Conservation (phyloP, 1,140 invertebrate genomes). For the Lanistes nyassanus region DNA sequence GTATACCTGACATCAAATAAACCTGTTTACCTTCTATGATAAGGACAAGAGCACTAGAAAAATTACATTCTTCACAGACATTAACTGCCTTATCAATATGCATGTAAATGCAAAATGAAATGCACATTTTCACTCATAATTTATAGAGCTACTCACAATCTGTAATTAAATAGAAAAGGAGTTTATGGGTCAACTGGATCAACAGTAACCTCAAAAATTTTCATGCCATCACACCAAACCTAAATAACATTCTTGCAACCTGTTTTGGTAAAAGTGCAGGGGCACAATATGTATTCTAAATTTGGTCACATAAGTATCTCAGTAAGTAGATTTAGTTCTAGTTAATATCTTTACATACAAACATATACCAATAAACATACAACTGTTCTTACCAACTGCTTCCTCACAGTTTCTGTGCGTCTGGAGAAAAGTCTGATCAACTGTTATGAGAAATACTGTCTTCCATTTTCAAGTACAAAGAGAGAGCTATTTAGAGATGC, state of each 20-base stretch:
- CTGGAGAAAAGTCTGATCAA: conserved; percentile 24
- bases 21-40: too few species aligned
- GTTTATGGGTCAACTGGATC: too few species aligned
- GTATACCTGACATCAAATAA: conserved; percentile 32
- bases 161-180: background rate
- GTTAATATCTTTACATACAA: too few species aligned
- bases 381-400: conserved; percentile 35
- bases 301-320: too few species aligned
- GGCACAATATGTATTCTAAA: too few species aligned
- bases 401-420: conserved; percentile 29
- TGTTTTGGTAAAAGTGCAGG: background rate
- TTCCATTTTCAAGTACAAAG: background rate
- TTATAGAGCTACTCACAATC: background rate
- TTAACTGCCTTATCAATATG: too few species aligned
- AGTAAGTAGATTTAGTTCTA: too few species aligned
- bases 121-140: too few species aligned
- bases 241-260: too few species aligned
- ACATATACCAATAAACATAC: too few species aligned
- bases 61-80: too few species aligned
- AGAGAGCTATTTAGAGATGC: background rate
- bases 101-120: background rate
- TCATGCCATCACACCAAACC: background rate
- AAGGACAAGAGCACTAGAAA: background rate
- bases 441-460: conserved; percentile 18
- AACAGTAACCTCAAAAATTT: too few species aligned